A percentile compares a stretch with the other conserved stretches of the same genome.
Conservation (phyloP, 2,113 vertebrate species). For the Megaptera novaeangliae region DNA sequence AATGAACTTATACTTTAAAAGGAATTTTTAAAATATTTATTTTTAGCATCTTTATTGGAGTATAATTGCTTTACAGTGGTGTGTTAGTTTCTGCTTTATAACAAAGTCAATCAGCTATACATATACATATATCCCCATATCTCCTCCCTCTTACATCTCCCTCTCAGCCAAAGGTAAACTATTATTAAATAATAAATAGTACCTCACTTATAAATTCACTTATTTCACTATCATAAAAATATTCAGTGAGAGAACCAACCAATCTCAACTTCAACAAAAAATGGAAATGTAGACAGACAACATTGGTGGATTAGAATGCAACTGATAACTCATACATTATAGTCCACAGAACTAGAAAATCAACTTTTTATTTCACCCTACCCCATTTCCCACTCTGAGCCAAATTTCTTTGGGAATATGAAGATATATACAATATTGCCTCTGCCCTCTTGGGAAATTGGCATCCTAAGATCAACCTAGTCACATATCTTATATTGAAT, state of each 20-base stretch:
- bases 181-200: background rate
- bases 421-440: background rate
- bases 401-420: background rate
- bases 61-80: too few relatives aligned
- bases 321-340: background rate
- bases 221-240: background rate
- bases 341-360: background rate
- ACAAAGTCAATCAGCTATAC: too few relatives aligned
- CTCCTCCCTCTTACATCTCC: too few relatives aligned
- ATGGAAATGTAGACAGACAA: background rate
- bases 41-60: too few relatives aligned
- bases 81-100: too few relatives aligned
- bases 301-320: background rate
- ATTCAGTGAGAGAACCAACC: background rate
- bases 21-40: background rate
- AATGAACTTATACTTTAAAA: background rate
- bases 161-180: background rate
- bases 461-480: background rate
- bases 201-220: background rate
- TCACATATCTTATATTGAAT: background rate
- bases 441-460: background rate
- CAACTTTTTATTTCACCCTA: background rate
- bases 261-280: background rate
- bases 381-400: background rate
- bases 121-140: too few relatives aligned